Percentiles rank a stretch among this genome's conserved stretches.
Evolutionary conservation across 2,797 vertebrate species (phyloP).

Genomic region (Bryconaethiops microstoma): DNA sequence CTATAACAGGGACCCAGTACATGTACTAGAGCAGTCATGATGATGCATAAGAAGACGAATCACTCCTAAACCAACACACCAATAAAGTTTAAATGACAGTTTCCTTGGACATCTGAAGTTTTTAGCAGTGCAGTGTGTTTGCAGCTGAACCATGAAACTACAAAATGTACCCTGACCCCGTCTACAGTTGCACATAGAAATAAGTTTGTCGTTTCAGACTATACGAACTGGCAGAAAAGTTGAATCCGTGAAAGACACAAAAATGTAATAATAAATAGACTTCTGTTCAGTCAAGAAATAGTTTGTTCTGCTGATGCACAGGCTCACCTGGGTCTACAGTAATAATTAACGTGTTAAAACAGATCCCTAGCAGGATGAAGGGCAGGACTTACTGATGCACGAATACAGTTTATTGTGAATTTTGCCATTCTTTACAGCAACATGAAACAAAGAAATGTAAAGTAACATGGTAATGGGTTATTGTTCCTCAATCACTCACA

Average conservation of each 20-base stretch:
- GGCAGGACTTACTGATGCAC: neutral
- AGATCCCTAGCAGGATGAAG: neutral
- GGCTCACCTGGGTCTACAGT: neutral
- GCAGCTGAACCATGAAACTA: neutral
- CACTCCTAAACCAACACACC: too few species aligned
- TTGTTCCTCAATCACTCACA: too few species aligned
- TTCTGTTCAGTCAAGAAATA: neutral
- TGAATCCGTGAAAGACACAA: neutral
- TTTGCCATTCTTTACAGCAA: neutral
- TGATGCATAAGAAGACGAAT: too few species aligned
- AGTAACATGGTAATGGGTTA: too few species aligned
- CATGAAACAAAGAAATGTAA: neutral
- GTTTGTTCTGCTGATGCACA: neutral
- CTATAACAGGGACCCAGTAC: too few species aligned
- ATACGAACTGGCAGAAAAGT: neutral
- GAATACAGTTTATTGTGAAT: neutral
- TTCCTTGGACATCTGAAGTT: too few species aligned
- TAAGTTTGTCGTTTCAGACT: neutral
- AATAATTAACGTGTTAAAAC: neutral
- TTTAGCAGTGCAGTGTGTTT: neutral
- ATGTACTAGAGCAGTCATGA: too few species aligned
- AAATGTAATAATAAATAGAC: neutral
- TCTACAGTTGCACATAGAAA: neutral
- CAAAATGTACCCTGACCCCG: neutral
- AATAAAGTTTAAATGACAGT: too few species aligned